Percentiles rank a stretch among this genome's conserved stretches.
Evolutionary conservation across 1,140 invertebrate genomes (phyloP).

Genomic region (Ladona fulva): DNA sequence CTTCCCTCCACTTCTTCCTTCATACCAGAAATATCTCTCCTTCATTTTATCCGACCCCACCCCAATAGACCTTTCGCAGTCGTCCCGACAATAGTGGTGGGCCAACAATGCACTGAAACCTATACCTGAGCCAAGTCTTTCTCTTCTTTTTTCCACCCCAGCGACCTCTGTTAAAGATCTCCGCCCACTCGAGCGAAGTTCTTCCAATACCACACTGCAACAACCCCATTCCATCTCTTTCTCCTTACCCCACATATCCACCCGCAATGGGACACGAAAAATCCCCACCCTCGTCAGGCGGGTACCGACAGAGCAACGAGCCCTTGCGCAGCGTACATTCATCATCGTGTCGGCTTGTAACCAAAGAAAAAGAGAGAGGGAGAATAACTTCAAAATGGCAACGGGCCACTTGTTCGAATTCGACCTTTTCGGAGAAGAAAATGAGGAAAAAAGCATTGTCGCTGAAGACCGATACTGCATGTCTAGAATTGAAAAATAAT

Average conservation of each 20-base stretch:
- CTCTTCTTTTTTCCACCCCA: not conserved
- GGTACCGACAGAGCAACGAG: too few relatives aligned
- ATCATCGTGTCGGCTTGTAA: too few relatives aligned
- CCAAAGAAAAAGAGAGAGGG: too few relatives aligned
- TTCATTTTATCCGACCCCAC: not conserved
- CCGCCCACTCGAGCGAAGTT: not conserved
- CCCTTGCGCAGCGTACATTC: too few relatives aligned
- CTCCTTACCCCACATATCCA: not conserved
- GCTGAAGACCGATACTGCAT: too few relatives aligned
- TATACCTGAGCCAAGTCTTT: not conserved
- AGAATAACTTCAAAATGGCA: too few relatives aligned
- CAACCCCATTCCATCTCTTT: not conserved
- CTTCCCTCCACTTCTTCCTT: not conserved
- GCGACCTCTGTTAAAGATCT: not conserved
- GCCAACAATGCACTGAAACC: not conserved
- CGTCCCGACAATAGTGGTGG: not conserved
- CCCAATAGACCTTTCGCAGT: not conserved
- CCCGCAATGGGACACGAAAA: too few relatives aligned
- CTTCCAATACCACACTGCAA: not conserved
- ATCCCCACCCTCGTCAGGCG: too few relatives aligned
- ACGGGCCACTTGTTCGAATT: too few relatives aligned
- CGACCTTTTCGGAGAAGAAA: too few relatives aligned
- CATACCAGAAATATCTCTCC: not conserved
- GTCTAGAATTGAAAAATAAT: too few relatives aligned
- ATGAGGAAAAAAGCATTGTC: too few relatives aligned